Conservation (phyloP, 2,888 invertebrate species). For the Ormyrus thymus region DNA sequence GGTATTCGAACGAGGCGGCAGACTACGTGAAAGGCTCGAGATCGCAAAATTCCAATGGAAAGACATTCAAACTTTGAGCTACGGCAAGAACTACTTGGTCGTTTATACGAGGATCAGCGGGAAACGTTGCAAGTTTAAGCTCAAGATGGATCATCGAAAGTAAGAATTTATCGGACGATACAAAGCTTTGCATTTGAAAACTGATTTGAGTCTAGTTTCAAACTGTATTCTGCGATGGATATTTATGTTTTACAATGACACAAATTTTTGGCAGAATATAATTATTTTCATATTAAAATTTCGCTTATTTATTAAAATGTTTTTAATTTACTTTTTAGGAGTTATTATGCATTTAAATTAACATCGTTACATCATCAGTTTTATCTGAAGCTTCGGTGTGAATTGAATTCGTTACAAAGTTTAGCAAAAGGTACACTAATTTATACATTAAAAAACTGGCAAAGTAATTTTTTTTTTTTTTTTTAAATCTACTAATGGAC, state of each 20-base stretch:
- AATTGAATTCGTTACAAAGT: conserved; percentile 79
- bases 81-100: conserved; percentile 83
- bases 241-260: conserved; percentile 1
- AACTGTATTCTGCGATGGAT: too few species aligned
- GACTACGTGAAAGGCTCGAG: conserved; percentile 67
- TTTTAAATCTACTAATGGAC: conserved; percentile 10
- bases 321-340: conserved; percentile 75
- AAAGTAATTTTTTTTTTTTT: background rate
- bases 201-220: background rate
- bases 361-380: conserved; percentile 88
- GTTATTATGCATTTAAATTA: conserved; percentile 85
- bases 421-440: conserved; percentile 69
- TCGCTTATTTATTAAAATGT: conserved; percentile 16
- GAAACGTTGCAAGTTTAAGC: conserved; percentile 82
- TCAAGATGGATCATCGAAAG: conserved; percentile 85
- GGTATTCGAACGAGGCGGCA: conserved; percentile 71
- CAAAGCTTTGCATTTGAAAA: too few species aligned
- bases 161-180: conserved; percentile 61
- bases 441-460: background rate
- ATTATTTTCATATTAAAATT: background rate
- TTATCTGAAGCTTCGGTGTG: conserved; percentile 83
- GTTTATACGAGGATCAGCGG: conserved; percentile 77
- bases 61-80: conserved; percentile 85
- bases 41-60: conserved; percentile 80
- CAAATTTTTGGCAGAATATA: background rate